Evolutionary conservation across 2,797 vertebrate species (phyloP).

Genomic region (Lagodon rhomboides): DNA sequence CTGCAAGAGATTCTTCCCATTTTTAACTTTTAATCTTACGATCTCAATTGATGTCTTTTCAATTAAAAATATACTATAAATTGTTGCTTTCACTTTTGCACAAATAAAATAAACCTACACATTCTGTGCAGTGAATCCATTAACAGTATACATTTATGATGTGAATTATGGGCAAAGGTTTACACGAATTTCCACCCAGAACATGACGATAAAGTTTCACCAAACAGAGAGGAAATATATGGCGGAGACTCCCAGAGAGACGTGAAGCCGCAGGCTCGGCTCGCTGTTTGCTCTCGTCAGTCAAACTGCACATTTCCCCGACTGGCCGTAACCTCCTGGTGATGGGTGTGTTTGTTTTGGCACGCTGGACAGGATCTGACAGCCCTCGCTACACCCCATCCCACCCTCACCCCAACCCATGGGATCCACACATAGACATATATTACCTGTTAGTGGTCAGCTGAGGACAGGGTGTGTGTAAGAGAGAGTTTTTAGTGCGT

Average conservation of each 20-base stretch:
- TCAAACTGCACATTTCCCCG: slow-evolving; percentile 56
- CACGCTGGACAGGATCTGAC: slow-evolving; percentile 58
- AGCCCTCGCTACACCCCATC: slow-evolving; percentile 16
- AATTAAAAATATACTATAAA: too few species aligned
- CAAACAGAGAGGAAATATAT: slow-evolving; percentile 31
- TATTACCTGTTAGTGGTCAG: slow-evolving; percentile 37
- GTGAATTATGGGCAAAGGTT: neutral
- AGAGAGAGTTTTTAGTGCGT: neutral
- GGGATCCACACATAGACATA: slow-evolving; percentile 24
- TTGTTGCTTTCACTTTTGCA: too few species aligned
- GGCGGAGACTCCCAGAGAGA: slow-evolving; percentile 34
- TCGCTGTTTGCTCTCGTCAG: slow-evolving; percentile 63
- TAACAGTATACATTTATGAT: neutral
- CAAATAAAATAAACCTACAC: neutral
- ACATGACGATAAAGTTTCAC: slow-evolving; percentile 38
- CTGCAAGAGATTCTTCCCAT: too few species aligned
- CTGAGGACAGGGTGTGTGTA: slow-evolving; percentile 23
- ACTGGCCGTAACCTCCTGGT: slow-evolving; percentile 47
- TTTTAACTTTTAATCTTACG: too few species aligned
- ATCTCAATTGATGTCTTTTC: too few species aligned
- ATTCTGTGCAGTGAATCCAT: neutral
- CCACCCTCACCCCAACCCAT: slow-evolving; percentile 18
- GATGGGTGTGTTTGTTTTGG: slow-evolving; percentile 71
- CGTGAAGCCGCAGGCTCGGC: slow-evolving; percentile 27
- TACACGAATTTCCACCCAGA: slow-evolving; percentile 11